These are phyloP conservation scores for Chionis minor DNA, from an alignment of 2,113 vertebrate species.

Conservation along the genomic window DNA sequence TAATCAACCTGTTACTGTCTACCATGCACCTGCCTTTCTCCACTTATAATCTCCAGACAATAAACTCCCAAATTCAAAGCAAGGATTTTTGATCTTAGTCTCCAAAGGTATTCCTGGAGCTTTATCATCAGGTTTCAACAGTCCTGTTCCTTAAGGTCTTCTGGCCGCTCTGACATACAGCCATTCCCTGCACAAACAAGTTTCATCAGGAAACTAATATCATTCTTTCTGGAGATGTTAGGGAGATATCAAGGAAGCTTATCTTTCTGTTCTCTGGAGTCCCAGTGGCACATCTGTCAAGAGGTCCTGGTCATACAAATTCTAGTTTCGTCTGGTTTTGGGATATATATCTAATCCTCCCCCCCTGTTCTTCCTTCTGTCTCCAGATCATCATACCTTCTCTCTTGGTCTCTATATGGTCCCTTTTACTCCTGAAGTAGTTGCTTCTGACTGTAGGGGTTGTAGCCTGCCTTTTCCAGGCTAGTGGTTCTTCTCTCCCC, in stretches of 20 bases:
- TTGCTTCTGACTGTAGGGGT: not conserved
- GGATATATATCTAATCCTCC: not conserved
- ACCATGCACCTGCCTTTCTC: not conserved
- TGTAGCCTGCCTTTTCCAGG: not conserved
- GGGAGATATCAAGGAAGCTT: not conserved
- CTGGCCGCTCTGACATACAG: not conserved
- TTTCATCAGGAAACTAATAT: not conserved
- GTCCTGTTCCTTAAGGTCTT: not conserved
- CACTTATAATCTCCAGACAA: not conserved
- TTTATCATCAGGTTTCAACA: not conserved
- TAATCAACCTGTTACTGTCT: not conserved
- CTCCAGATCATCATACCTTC: not conserved
- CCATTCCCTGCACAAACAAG: not conserved
- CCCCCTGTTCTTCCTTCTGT: not conserved
- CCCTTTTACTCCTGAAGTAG: not conserved
- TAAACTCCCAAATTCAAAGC: not conserved
- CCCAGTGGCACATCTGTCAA: not conserved
- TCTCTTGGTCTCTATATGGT: not conserved
- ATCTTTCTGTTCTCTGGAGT: not conserved
- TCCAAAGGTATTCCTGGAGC: not conserved
- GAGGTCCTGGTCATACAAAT: not conserved
- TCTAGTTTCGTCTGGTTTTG: not conserved
- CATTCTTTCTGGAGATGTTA: not conserved
- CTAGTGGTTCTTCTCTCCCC: not conserved
- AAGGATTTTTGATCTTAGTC: not conserved